A percentile compares a stretch with the other conserved stretches of the same genome.
Evolutionary conservation across 2,797 vertebrate species (phyloP).

Genomic region (Danio tinwini): DNA sequence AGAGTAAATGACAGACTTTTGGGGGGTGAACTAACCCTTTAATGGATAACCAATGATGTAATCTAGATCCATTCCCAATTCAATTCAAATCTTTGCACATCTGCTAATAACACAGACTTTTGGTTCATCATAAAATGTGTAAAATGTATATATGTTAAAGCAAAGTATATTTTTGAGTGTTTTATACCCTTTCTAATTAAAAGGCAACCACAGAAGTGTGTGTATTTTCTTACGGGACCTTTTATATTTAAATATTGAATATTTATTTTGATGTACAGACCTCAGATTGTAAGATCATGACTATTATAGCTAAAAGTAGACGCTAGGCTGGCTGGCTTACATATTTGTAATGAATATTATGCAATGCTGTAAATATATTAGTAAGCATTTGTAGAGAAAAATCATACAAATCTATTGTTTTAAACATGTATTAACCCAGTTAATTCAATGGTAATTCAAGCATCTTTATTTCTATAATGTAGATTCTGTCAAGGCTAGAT

Average conservation of each 20-base stretch:
- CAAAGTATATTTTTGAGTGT: conserved; percentile 73
- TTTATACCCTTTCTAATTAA: conserved; percentile 74
- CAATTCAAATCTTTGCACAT: conserved; percentile 28
- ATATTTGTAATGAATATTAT: no score
- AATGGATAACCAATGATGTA: no score
- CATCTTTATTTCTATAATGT: neutral
- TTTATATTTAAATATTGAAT: neutral
- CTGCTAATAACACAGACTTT: conserved; percentile 50
- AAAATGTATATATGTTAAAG: conserved; percentile 57
- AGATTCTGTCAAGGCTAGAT: no score
- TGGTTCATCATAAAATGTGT: conserved; percentile 57
- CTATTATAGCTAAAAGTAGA: neutral
- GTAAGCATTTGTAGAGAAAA: neutral
- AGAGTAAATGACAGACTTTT: no score
- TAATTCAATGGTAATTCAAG: neutral
- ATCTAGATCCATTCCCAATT: no score
- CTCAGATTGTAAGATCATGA: neutral
- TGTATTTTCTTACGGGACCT: neutral
- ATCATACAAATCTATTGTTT: neutral
- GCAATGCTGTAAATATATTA: neutral
- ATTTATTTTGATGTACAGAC: neutral
- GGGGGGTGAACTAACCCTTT: no score
- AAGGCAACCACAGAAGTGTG: conserved; percentile 61
- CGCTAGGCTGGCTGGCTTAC: no score
- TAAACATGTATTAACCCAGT: neutral